Conservation (phyloP, 2,113 vertebrate genomes). For the Bubo bubo region DNA sequence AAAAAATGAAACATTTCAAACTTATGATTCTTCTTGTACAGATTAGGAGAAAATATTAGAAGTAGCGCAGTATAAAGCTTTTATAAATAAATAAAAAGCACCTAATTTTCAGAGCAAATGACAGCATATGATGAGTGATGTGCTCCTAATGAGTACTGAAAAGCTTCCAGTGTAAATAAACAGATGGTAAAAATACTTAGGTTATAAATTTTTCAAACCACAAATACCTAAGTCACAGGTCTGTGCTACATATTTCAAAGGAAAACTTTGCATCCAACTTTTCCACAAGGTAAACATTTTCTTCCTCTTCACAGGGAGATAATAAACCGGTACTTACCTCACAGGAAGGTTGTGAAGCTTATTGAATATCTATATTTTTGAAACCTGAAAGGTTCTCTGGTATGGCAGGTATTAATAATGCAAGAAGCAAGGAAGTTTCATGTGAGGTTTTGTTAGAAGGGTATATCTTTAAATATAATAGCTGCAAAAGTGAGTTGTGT, state of each 20-base stretch:
- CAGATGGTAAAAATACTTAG: conserved; percentile 29
- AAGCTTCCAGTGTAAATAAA: conserved; percentile 40
- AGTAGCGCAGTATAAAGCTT: not conserved
- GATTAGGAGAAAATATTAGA: not conserved
- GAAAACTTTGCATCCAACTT: not conserved
- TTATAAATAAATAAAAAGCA: conserved; percentile 23
- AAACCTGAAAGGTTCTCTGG: not conserved
- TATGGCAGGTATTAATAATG: not conserved
- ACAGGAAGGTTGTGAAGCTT: not conserved
- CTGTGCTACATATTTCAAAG: not conserved
- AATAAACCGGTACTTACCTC: not conserved
- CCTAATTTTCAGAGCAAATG: conserved; percentile 16
- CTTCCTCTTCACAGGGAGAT: not conserved
- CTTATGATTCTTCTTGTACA: not conserved
- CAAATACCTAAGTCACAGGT: not conserved
- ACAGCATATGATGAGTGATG: not conserved
- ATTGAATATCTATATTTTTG: not conserved
- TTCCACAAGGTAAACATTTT: not conserved
- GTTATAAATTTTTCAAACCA: conserved; percentile 1
- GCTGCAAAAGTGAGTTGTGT: not conserved
- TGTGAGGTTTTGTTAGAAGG: not conserved
- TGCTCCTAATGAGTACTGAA: not conserved
- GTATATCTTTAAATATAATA: not conserved
- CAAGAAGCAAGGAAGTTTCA: not conserved
- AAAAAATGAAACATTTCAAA: not conserved